Evolutionary conservation across 2,113 vertebrate genomes (phyloP).

Genomic region (Pantherophis guttatus): DNA sequence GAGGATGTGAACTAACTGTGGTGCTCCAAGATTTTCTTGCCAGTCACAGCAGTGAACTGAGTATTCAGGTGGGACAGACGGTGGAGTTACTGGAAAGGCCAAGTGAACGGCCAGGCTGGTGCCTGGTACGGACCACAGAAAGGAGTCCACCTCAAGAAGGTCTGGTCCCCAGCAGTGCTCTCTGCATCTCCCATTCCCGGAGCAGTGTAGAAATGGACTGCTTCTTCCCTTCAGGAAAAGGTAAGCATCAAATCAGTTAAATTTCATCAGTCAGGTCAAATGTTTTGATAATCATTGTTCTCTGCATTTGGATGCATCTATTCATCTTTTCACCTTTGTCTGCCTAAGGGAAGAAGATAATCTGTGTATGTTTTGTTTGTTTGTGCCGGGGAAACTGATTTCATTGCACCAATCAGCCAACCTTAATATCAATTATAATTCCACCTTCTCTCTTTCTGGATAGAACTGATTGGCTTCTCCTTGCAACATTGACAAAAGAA

Average conservation of each 20-base stretch:
- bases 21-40: conserved; percentile 94
- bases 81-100: conserved; percentile 94
- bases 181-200: conserved; percentile 93
- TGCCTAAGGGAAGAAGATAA: neutral
- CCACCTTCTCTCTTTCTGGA: neutral
- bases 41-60: conserved; percentile 84
- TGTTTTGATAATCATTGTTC: neutral
- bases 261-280: neutral
- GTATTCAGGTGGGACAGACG: conserved; percentile 91
- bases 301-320: neutral
- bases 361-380: neutral
- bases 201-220: conserved; percentile 99
- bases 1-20: conserved; percentile 93
- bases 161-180: conserved; percentile 88
- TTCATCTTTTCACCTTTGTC: neutral
- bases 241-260: conserved; percentile 65
- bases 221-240: conserved; percentile 95
- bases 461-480: neutral
- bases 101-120: conserved; percentile 91
- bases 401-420: neutral
- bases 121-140: conserved; percentile 89
- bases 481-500: neutral
- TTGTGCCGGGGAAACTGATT: neutral
- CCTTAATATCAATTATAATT: neutral
- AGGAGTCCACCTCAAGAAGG: conserved; percentile 88